Percentiles rank a stretch among this genome's conserved stretches.
Conservation (phyloP, 2,888 invertebrate genomes). For the Cistogaster globosa region DNA sequence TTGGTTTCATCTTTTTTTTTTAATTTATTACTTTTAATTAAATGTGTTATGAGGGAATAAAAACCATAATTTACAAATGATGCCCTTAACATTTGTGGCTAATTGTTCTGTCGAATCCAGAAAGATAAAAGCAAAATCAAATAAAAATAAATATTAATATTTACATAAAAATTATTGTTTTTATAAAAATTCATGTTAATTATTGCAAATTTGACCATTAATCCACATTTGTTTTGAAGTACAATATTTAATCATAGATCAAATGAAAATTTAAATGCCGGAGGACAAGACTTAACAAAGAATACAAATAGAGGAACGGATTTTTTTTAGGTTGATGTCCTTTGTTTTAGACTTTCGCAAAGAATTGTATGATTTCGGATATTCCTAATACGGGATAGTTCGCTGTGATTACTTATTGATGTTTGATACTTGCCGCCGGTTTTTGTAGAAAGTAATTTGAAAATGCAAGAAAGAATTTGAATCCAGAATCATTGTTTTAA, state of each 20-base stretch:
- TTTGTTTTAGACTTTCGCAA: too few species aligned
- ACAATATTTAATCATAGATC: not conserved
- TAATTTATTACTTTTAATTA: conserved; percentile 55
- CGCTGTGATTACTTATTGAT: too few species aligned
- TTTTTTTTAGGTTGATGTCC: too few species aligned
- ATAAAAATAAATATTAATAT: not conserved
- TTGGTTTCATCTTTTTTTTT: not conserved
- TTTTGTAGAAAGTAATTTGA: too few species aligned
- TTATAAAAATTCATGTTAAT: not conserved
- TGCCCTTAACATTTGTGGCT: conserved; percentile 40
- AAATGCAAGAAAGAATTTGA: too few species aligned
- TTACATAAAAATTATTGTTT: not conserved
- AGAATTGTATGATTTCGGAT: too few species aligned
- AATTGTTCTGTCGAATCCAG: conserved; percentile 24
- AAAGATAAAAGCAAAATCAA: not conserved
- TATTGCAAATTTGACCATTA: not conserved
- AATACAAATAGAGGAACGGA: too few species aligned
- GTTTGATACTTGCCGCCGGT: too few species aligned
- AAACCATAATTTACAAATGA: conserved; percentile 40
- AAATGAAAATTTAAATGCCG: too few species aligned
- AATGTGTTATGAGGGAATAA: conserved; percentile 41
- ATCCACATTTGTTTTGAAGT: not conserved
- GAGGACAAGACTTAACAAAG: too few species aligned
- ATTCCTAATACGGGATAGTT: too few species aligned
- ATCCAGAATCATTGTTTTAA: too few species aligned